Evolutionary conservation across 1,140 invertebrate species (phyloP), one percentile per base, ranked within the genome.

Genomic region (Orchesella cincta): DNA sequence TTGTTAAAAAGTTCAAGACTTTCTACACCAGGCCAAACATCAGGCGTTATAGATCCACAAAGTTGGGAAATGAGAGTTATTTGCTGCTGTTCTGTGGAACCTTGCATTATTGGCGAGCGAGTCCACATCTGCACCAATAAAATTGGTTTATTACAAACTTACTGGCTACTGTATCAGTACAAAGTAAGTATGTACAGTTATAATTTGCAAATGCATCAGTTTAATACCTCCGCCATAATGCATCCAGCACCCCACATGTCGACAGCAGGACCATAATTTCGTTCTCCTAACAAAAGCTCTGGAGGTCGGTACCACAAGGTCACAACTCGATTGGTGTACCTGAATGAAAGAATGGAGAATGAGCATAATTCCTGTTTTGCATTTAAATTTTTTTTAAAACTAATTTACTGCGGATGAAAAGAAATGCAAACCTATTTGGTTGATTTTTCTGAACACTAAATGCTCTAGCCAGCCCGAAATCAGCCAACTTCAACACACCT

Each of bases 241-340:
- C 97, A 99, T 0, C 97, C 98, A 33, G 95, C 97, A 16, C 97
- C 97, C 97, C 97, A 99, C 85, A 98, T 90, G 88, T 99, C 98
- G 33, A 99, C 95, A 0, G 96, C 93, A 14, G 96, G 94, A 0
- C 96, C 96, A 85, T 98, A 98, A 86, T 98, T 96, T 28, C 97
- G 87, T 83, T 98, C 96, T 35, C 98, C 98, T 0, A 97, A 86
- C 1, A 95, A 83, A 16, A 95, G 84, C 84, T 95, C 93, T 0
- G 97, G 97, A 28, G 97, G 96, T 72, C 97, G 88, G 85, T 99
- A 99, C 71, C 71, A 73, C 29, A 73, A 29, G 16, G 71, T 73
- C 0, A 99, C 98, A 0, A 99, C 98, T 81, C 97, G 88, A 85
- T 99, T 99, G 33, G 98, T 99, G 83, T 98, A 99, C 81, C 93